Evolutionary conservation across 2,888 invertebrate species (phyloP).

Genomic region (Parthenolecanium corni): DNA sequence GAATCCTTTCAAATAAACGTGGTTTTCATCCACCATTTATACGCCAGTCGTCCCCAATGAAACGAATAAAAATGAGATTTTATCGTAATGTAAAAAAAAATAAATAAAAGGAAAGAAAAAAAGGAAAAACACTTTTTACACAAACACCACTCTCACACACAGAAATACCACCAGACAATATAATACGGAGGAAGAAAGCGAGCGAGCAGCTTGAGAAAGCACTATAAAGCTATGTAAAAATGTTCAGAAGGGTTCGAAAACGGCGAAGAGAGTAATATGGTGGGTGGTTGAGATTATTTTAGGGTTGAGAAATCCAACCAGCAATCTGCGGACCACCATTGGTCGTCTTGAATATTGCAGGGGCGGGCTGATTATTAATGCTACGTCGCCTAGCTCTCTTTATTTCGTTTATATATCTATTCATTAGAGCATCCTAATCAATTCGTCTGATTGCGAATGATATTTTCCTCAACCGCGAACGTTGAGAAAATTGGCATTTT

Average conservation of each 20-base stretch:
- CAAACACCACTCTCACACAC: too few relatives aligned
- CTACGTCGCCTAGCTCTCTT: neutral
- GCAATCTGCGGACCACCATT: conserved; percentile 25
- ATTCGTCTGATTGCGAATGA: too few relatives aligned
- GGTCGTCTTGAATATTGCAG: conserved; percentile 25
- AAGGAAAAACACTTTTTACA: too few relatives aligned
- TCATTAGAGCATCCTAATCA: too few relatives aligned
- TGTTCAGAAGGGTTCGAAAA: conserved; percentile 6
- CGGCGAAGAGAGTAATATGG: conserved; percentile 17
- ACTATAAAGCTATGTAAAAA: conserved; percentile 8
- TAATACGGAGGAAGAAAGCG: conserved; percentile 1
- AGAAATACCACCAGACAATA: too few relatives aligned
- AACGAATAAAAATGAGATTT: conserved; percentile 19
- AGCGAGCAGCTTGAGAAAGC: conserved; percentile 16
- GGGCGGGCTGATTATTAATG: conserved; percentile 20
- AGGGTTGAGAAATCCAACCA: conserved; percentile 28
- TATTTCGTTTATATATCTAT: too few relatives aligned
- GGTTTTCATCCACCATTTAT: conserved; percentile 16
- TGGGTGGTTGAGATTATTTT: conserved; percentile 28
- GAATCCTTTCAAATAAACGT: conserved; percentile 2
- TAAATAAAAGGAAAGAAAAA: too few relatives aligned
- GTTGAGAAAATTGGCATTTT: too few relatives aligned
- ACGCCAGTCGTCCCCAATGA: conserved; percentile 11
- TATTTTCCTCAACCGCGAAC: too few relatives aligned
- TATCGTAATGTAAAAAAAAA: conserved; percentile 1